These are phyloP conservation scores for Protonibea diacanthus DNA, from an alignment of 2,797 vertebrate genomes.

Conservation along the genomic window DNA sequence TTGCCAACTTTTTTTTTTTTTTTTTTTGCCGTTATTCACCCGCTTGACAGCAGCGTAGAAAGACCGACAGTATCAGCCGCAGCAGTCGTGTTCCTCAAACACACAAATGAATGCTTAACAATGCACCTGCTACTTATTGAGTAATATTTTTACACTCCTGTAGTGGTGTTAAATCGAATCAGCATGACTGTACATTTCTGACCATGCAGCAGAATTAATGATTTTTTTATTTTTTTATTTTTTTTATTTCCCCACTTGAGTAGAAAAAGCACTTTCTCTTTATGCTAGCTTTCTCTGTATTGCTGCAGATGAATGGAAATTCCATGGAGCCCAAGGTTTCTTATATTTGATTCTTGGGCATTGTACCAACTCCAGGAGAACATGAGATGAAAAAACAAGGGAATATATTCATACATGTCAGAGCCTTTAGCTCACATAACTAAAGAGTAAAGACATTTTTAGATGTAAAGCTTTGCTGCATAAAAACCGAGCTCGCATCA, in stretches of 20 bases:
- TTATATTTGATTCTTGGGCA: constrained; percentile 38
- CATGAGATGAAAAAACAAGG: constrained; percentile 8
- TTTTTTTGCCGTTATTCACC: constrained; percentile 20
- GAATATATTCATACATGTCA: constrained; percentile 29
- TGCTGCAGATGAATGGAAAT: constrained; percentile 54
- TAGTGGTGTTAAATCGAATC: constrained; percentile 41
- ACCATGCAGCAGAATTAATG: constrained; percentile 20
- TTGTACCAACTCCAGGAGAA: constrained; percentile 20
- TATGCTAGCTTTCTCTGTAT: constrained; percentile 40
- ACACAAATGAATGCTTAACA: constrained; percentile 31
- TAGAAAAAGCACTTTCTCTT: constrained; percentile 36
- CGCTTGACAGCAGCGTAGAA: constrained; percentile 6
- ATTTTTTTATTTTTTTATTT: neutral
- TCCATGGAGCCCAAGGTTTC: constrained; percentile 57
- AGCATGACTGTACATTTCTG: constrained; percentile 42
- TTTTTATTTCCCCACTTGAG: constrained; percentile 11
- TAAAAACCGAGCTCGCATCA: constrained; percentile 2
- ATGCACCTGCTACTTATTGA: constrained; percentile 26
- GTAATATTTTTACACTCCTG: constrained; percentile 33
- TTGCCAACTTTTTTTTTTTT: constrained; percentile 35
- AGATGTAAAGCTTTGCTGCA: constrained; percentile 7
- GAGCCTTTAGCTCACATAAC: constrained; percentile 14
- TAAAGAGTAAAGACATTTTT: constrained; percentile 39
- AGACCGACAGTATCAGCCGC: constrained; percentile 6
- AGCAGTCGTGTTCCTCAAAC: constrained; percentile 10